Conservation (phyloP, 2,797 vertebrate species). For the Ataeniobius toweri region DNA sequence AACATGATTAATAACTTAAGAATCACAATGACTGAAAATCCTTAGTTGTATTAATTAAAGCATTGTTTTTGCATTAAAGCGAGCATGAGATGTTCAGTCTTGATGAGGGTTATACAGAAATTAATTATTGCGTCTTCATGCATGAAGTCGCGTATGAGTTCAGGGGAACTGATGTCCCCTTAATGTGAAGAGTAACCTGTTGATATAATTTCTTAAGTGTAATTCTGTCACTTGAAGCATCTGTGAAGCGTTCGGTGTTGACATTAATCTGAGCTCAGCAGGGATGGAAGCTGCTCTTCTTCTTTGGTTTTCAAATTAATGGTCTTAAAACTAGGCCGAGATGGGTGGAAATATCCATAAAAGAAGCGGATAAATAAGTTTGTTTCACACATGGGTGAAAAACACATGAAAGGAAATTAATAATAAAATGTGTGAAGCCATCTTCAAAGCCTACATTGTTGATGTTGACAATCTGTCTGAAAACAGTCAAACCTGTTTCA, state of each 20-base stretch:
- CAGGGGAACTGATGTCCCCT: not conserved
- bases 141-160: not conserved
- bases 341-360: not conserved
- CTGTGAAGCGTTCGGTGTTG: not conserved
- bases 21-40: slow-evolving; percentile 23
- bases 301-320: not conserved
- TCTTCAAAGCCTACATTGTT: slow-evolving; percentile 38
- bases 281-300: not conserved
- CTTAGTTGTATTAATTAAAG: slow-evolving; percentile 10
- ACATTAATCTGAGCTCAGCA: not conserved
- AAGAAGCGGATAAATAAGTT: slow-evolving; percentile 23
- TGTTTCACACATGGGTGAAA: slow-evolving; percentile 9
- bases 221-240: slow-evolving; percentile 1
- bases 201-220: not conserved
- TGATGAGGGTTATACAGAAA: slow-evolving; percentile 12
- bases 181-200: not conserved
- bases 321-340: not conserved
- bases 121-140: slow-evolving; percentile 4
- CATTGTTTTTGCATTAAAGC: slow-evolving; percentile 15
- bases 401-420: slow-evolving; percentile 34
- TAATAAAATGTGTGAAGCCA: slow-evolving; percentile 23
- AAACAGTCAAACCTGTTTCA: slow-evolving; percentile 4
- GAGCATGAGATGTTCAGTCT: slow-evolving; percentile 6
- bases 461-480: slow-evolving; percentile 25
- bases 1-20: slow-evolving; percentile 19